Percentiles rank a stretch among this genome's conserved stretches.
Conservation (phyloP, 2,888 invertebrate species). For the Kryphioiulus occultus region DNA sequence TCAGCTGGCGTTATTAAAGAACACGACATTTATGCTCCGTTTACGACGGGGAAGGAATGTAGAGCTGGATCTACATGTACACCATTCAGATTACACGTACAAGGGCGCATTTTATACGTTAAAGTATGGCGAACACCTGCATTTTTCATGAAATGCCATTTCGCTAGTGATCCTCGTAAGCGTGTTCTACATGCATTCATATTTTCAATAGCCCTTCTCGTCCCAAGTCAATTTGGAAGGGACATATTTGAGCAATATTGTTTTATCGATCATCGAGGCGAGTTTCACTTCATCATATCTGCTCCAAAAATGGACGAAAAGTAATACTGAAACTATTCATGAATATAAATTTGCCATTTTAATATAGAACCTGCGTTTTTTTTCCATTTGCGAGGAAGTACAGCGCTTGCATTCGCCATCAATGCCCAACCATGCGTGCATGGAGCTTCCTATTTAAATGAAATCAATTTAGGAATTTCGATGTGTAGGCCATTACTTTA, state of each 20-base stretch:
- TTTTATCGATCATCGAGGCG: constrained; percentile 14
- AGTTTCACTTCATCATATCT: constrained; percentile 26
- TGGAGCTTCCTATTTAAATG: constrained; percentile 18
- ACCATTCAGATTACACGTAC: background rate
- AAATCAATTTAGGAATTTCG: constrained; percentile 4
- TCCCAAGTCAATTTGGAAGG: background rate
- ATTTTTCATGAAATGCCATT: background rate
- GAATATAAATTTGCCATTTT: constrained; percentile 12
- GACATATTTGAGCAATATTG: background rate
- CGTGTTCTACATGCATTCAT: background rate
- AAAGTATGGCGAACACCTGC: background rate
- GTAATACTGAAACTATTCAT: constrained; percentile 31
- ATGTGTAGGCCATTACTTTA: background rate
- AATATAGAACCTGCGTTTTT: background rate
- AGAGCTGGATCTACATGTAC: too few species aligned
- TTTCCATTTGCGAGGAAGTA: background rate
- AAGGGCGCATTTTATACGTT: background rate
- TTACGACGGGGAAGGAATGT: too few species aligned
- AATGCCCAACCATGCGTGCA: background rate
- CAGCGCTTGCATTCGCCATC: background rate
- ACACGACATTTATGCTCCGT: background rate
- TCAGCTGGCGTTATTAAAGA: background rate
- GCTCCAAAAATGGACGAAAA: background rate
- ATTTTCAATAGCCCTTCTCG: background rate
- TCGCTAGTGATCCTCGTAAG: background rate